Conservation (phyloP, 2,888 invertebrate genomes). For the Sturmia bella region DNA sequence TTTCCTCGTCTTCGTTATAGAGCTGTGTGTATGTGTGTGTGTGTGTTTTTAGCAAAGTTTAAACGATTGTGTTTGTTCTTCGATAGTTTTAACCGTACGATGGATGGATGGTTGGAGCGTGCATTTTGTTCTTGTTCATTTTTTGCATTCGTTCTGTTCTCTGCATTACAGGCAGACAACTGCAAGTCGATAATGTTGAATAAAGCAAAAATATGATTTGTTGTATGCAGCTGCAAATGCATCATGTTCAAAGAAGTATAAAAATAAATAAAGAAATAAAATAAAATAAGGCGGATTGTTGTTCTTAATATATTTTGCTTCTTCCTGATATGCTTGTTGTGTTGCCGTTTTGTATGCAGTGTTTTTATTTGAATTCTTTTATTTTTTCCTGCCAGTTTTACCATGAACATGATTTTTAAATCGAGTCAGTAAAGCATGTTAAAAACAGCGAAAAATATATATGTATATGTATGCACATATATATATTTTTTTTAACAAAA, state of each 20-base stretch:
- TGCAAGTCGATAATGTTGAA: constrained; percentile 69
- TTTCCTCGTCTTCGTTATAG: neutral
- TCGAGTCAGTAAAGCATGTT: constrained; percentile 70
- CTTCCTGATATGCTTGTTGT: constrained; percentile 11
- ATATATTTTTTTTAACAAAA: constrained; percentile 9
- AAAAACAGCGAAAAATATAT: constrained; percentile 29
- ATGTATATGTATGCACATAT: neutral
- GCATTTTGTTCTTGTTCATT: neutral
- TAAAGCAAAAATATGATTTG: constrained; percentile 68
- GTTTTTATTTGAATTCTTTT: constrained; percentile 17
- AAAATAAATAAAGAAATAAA: constrained; percentile 40
- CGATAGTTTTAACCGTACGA: neutral
- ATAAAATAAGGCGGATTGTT: constrained; percentile 56
- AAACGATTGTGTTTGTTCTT: neutral
- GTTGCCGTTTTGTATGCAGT: constrained; percentile 24
- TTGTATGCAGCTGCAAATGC: constrained; percentile 70
- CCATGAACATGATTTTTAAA: constrained; percentile 70
- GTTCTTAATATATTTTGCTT: constrained; percentile 42
- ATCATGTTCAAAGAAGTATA: constrained; percentile 50
- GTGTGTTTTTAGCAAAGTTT: constrained; percentile 12
- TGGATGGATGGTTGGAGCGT: neutral
- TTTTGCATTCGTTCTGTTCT: constrained; percentile 12
- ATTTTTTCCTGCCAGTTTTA: constrained; percentile 47
- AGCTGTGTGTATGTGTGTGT: no score
- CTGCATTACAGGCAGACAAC: constrained; percentile 48